Evolutionary conservation across 1,140 invertebrate species (phyloP).

Genomic region (Chironomus tepperi): DNA sequence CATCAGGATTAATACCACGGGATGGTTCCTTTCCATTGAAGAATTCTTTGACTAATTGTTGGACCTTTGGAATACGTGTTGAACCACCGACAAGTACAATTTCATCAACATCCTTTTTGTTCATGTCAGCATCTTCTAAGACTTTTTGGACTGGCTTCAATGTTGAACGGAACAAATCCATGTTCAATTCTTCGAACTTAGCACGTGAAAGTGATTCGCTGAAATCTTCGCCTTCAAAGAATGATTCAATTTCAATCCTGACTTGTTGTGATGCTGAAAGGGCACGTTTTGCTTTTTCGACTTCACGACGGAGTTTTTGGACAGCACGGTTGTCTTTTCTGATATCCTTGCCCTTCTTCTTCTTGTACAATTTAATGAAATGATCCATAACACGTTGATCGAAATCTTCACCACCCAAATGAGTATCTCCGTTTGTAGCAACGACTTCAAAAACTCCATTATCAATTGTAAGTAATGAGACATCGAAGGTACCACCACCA

Average conservation of each 20-base stretch:
- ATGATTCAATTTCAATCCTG: constrained; percentile 97
- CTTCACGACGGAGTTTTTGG: constrained; percentile 92
- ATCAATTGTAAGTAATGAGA: constrained; percentile 97
- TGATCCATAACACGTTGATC: constrained; percentile 98
- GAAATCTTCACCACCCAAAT: constrained; percentile 97
- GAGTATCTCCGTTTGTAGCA: constrained; percentile 97
- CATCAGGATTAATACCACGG: constrained; percentile 96
- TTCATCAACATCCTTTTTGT: constrained; percentile 97
- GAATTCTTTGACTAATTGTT: constrained; percentile 97
- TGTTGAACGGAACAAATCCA: constrained; percentile 97
- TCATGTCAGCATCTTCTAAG: constrained; percentile 96
- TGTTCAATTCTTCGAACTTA: constrained; percentile 99
- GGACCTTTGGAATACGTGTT: constrained; percentile 98
- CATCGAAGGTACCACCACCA: constrained; percentile 99
- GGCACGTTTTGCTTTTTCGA: constrained; percentile 96
- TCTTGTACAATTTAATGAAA: constrained; percentile 98
- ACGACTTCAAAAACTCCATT: constrained; percentile 90
- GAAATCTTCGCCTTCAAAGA: constrained; percentile 99
- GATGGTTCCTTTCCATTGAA: constrained; percentile 97
- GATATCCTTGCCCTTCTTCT: constrained; percentile 98
- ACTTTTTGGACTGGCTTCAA: constrained; percentile 98
- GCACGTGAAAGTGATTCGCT: constrained; percentile 97
- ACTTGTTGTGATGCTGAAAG: constrained; percentile 93
- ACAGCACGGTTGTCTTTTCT: constrained; percentile 91
- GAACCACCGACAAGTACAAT: constrained; percentile 98